These are phyloP conservation scores for Atlantisia rogersi DNA, from an alignment of 2,113 vertebrate genomes.

Conservation along the genomic window DNA sequence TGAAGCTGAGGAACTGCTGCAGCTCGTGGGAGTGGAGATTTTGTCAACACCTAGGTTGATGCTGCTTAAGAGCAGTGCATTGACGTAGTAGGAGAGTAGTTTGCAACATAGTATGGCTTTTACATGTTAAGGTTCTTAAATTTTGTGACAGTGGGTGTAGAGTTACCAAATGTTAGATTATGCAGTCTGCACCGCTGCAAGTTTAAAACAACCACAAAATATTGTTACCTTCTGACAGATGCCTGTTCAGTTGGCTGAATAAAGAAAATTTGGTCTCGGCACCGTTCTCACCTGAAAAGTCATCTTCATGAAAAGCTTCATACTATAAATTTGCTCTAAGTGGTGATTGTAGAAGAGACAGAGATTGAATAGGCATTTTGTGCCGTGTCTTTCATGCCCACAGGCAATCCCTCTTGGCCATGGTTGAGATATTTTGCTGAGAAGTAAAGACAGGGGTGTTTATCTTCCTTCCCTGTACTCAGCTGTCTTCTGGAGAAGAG, in stretches of 20 bases:
- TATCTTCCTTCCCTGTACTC: slow-evolving; percentile 7
- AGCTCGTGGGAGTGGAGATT: background rate
- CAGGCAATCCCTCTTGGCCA: slow-evolving; percentile 29
- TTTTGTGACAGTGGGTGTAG: background rate
- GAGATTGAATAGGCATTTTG: slow-evolving; percentile 15
- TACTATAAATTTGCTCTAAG: background rate
- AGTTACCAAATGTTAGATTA: background rate
- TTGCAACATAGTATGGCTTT: background rate
- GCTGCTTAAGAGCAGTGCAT: background rate
- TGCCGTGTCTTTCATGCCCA: background rate
- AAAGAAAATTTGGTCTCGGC: background rate
- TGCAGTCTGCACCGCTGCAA: background rate
- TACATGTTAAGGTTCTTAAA: background rate
- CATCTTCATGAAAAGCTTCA: background rate
- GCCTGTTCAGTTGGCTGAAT: background rate
- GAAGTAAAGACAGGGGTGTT: slow-evolving; percentile 17
- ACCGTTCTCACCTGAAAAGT: background rate
- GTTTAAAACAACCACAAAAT: background rate
- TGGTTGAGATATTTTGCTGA: slow-evolving; percentile 10
- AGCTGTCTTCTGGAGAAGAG: slow-evolving; percentile 13
- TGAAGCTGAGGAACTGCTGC: background rate
- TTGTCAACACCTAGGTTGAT: background rate
- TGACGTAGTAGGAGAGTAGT: background rate
- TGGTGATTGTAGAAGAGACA: slow-evolving; percentile 1
- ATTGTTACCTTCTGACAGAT: background rate